Evolutionary conservation across 2,113 vertebrate genomes (phyloP).

Genomic region (Jaculus jaculus): DNA sequence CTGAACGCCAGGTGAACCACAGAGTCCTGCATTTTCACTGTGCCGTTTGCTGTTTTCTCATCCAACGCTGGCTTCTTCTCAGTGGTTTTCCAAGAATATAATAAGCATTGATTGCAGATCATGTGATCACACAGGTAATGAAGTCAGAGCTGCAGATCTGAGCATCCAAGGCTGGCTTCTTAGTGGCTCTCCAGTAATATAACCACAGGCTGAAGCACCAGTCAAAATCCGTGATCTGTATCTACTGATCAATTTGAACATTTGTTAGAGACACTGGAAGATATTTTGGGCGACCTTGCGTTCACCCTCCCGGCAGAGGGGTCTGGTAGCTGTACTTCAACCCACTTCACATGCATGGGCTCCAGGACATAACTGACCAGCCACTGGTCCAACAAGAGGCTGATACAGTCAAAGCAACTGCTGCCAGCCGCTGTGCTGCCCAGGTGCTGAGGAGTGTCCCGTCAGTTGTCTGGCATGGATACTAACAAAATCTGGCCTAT

Average conservation of each 20-base stretch:
- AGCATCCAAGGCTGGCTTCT: constrained; percentile 90
- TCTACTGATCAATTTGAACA: background rate
- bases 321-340: background rate
- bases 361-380: constrained; percentile 92
- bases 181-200: constrained; percentile 84
- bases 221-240: too few relatives aligned
- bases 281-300: background rate
- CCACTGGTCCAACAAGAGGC: constrained; percentile 91
- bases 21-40: constrained; percentile 65
- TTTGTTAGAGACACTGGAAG: background rate
- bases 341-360: constrained; percentile 64
- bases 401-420: constrained; percentile 91
- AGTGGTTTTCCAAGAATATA: too few relatives aligned
- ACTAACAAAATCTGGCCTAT: constrained; percentile 95
- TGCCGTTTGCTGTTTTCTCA: constrained; percentile 51
- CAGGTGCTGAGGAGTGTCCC: constrained; percentile 92
- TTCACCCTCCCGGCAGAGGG: background rate
- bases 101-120: constrained; percentile 93
- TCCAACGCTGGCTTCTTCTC: too few relatives aligned
- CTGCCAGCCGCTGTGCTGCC: constrained; percentile 93
- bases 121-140: constrained; percentile 91
- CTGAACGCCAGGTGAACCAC: constrained; percentile 56
- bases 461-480: constrained; percentile 94
- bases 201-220: background rate
- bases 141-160: constrained; percentile 89